A percentile compares a stretch with the other conserved stretches of the same genome.
These are phyloP conservation scores for Dromius quadrimaculatus DNA, from an alignment of 2,888 invertebrate species.

Conservation along the genomic window DNA sequence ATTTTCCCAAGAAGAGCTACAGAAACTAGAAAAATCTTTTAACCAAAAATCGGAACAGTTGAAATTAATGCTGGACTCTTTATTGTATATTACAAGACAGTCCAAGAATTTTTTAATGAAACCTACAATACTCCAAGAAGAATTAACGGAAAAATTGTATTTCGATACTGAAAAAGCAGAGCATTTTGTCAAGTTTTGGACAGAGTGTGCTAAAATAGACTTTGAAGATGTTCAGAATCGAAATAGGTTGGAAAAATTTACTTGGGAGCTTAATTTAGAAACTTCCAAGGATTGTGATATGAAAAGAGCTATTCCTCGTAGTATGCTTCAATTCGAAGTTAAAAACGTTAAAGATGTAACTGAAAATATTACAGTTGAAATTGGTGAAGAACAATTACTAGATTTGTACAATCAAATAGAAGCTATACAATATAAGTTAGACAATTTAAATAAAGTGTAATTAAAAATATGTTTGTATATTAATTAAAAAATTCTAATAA, in stretches of 20 bases:
- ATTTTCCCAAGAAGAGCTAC: conserved; percentile 59
- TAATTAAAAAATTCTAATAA: background rate
- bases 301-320: conserved; percentile 67
- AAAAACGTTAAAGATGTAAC: conserved; percentile 57
- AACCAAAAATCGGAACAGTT: conserved; percentile 57
- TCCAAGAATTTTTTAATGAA: conserved; percentile 69
- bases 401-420: conserved; percentile 70
- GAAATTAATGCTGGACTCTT: conserved; percentile 55
- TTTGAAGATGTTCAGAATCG: conserved; percentile 67
- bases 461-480: conserved; percentile 3
- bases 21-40: conserved; percentile 59
- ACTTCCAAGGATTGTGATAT: conserved; percentile 67
- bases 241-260: conserved; percentile 68
- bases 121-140: conserved; percentile 69
- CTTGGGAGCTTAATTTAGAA: conserved; percentile 71
- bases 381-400: conserved; percentile 68
- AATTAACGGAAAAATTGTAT: conserved; percentile 67
- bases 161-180: conserved; percentile 70
- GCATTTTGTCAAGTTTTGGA: conserved; percentile 70
- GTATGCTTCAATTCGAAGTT: conserved; percentile 67
- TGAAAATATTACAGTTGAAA: conserved; percentile 68
- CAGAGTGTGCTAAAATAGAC: conserved; percentile 68
- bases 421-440: conserved; percentile 67
- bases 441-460: conserved; percentile 55
- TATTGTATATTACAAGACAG: conserved; percentile 67